Conservation (phyloP, 2,797 vertebrate genomes). For the Dicrostonyx torquatus region DNA sequence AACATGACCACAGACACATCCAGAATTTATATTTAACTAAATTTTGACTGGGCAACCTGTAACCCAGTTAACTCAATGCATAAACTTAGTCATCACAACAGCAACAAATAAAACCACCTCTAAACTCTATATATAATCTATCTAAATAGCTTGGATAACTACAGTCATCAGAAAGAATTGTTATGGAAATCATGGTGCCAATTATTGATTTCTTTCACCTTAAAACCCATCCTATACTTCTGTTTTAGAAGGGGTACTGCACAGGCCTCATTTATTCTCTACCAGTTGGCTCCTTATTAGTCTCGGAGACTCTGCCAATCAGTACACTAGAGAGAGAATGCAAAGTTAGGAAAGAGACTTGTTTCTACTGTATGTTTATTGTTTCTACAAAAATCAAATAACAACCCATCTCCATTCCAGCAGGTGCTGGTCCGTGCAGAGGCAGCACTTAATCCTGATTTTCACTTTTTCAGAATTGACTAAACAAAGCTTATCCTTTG, state of each 20-base stretch:
- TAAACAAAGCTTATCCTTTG: not conserved
- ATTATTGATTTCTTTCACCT: not conserved
- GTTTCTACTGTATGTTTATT: not conserved
- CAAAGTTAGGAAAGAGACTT: not conserved
- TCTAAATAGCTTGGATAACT: not conserved
- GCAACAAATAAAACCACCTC: not conserved
- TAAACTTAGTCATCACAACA: not conserved
- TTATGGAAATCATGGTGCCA: not conserved
- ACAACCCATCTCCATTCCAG: not conserved
- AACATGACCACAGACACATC: not conserved
- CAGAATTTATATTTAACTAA: not conserved
- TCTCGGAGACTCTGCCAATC: not conserved
- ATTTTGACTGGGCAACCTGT: not conserved
- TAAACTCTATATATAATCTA: not conserved
- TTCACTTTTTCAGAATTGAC: slow-evolving; percentile 18
- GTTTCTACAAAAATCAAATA: not conserved
- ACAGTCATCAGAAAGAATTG: slow-evolving; percentile 5
- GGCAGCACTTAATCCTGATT: not conserved
- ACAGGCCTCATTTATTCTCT: not conserved
- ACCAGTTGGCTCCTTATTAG: not conserved
- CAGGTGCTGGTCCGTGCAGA: not conserved
- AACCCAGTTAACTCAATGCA: not conserved
- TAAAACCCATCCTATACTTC: not conserved
- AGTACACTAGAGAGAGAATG: not conserved
- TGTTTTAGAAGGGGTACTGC: not conserved